These are phyloP conservation scores for Crossocerus cetratus DNA, from an alignment of 2,888 invertebrate species.

Conservation along the genomic window DNA sequence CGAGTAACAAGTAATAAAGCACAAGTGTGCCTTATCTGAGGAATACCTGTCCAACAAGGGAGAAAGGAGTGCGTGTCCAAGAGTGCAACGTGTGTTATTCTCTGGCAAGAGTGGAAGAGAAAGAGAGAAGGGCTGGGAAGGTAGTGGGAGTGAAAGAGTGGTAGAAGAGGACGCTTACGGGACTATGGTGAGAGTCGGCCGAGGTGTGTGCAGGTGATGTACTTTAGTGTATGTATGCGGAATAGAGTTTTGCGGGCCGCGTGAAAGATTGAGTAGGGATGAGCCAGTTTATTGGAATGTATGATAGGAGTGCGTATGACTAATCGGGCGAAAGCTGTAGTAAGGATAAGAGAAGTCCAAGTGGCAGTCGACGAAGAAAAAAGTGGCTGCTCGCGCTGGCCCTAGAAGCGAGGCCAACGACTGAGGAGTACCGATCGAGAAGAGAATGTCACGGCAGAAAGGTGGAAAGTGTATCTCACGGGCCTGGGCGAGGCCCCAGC, in stretches of 20 bases:
- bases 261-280: background rate
- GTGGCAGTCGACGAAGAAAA: constrained; percentile 4
- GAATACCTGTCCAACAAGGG: too few relatives aligned
- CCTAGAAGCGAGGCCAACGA: background rate
- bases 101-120: too few relatives aligned
- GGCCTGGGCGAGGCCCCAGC: constrained; percentile 60
- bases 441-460: constrained; percentile 18
- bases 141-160: constrained; percentile 2
- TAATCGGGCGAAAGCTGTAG: too few relatives aligned
- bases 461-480: constrained; percentile 16
- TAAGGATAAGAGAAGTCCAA: background rate
- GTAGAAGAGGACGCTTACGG: background rate
- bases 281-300: too few relatives aligned
- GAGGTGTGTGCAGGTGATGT: constrained; percentile 37
- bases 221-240: constrained; percentile 29
- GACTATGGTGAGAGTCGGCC: constrained; percentile 36
- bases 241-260: background rate
- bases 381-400: background rate
- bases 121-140: background rate
- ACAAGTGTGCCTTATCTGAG: too few relatives aligned
- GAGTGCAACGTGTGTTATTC: too few relatives aligned
- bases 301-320: too few relatives aligned
- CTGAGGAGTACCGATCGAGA: background rate
- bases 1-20: too few relatives aligned
- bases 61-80: too few relatives aligned